Evolutionary conservation across 2,888 invertebrate species (phyloP).

Genomic region (Drosophila borealis): DNA sequence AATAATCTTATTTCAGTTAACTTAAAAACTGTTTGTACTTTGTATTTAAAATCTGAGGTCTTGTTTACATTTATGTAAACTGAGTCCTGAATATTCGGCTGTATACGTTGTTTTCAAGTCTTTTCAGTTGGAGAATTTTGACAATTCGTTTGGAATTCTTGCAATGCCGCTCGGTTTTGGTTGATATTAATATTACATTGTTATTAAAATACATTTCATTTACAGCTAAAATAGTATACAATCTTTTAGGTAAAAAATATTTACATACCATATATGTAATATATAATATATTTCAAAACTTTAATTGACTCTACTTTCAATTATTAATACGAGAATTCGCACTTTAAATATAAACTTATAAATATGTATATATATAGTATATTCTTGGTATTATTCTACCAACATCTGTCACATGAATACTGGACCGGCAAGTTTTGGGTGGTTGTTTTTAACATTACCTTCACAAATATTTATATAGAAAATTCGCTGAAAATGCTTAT

Average conservation of each 20-base stretch:
- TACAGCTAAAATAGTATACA: constrained; percentile 51
- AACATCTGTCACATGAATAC: constrained; percentile 69
- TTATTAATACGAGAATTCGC: constrained; percentile 23
- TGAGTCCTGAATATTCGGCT: constrained; percentile 54
- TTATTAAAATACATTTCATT: constrained; percentile 26
- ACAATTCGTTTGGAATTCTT: constrained; percentile 46
- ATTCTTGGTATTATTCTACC: constrained; percentile 28
- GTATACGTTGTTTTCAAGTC: constrained; percentile 50
- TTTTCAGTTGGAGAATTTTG: constrained; percentile 50
- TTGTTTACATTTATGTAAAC: constrained; percentile 45
- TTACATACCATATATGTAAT: constrained; percentile 39
- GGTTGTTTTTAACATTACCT: constrained; percentile 49
- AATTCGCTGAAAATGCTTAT: constrained; percentile 47
- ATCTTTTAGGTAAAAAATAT: constrained; percentile 43
- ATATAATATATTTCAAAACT: constrained; percentile 37
- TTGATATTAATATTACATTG: constrained; percentile 21
- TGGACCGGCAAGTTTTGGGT: constrained; percentile 80
- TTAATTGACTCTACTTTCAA: constrained; percentile 53
- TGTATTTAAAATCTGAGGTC: constrained; percentile 68
- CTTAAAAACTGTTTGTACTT: constrained; percentile 70
- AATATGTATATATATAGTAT: constrained; percentile 4
- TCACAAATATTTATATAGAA: constrained; percentile 26
- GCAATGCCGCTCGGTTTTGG: constrained; percentile 40
- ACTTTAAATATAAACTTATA: constrained; percentile 4
- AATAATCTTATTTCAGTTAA: constrained; percentile 39